A percentile compares a stretch with the other conserved stretches of the same genome.
These are phyloP conservation scores for Mimachlamys varia DNA, from an alignment of 2,888 invertebrate genomes.

Conservation along the genomic window DNA sequence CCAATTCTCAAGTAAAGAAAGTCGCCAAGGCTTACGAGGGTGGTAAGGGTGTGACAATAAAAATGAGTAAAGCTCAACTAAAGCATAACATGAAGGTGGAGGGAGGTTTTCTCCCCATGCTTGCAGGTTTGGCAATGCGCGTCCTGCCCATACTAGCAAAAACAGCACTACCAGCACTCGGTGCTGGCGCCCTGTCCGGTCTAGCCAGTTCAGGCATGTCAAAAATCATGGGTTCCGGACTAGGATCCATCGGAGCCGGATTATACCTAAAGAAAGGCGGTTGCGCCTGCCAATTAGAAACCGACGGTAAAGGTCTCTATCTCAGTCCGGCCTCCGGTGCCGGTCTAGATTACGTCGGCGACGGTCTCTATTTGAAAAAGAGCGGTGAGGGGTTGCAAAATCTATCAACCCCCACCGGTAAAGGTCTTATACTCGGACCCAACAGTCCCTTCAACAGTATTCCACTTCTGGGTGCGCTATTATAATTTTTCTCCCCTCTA, in stretches of 20 bases:
- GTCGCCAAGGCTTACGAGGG: slow-evolving; percentile 8
- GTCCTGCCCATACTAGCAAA: slow-evolving; percentile 26
- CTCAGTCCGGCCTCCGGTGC: neutral
- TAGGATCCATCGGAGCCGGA: too few species aligned
- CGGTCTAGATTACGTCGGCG: too few species aligned
- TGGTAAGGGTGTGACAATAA: neutral
- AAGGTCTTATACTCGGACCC: too few species aligned
- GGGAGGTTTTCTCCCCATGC: slow-evolving; percentile 28
- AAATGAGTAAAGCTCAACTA: neutral
- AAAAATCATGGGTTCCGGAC: slow-evolving; percentile 18
- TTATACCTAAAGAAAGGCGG: slow-evolving; percentile 33
- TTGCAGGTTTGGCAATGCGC: slow-evolving; percentile 28
- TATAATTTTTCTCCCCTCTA: too few species aligned
- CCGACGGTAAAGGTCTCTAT: neutral
- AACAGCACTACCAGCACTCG: slow-evolving; percentile 8
- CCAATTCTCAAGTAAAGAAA: slow-evolving; percentile 37
- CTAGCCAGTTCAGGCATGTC: neutral
- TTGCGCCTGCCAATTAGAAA: neutral
- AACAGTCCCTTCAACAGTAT: too few species aligned
- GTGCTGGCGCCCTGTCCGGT: slow-evolving; percentile 37
- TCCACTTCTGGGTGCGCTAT: too few species aligned
- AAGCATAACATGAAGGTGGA: slow-evolving; percentile 28
- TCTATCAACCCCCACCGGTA: too few species aligned
- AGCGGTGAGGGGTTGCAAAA: too few species aligned
- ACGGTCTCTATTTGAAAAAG: too few species aligned